Percentiles rank a stretch among this genome's conserved stretches.
Conservation (phyloP, 64 coral and sea anemone genomes). For the Porites australiensis region DNA sequence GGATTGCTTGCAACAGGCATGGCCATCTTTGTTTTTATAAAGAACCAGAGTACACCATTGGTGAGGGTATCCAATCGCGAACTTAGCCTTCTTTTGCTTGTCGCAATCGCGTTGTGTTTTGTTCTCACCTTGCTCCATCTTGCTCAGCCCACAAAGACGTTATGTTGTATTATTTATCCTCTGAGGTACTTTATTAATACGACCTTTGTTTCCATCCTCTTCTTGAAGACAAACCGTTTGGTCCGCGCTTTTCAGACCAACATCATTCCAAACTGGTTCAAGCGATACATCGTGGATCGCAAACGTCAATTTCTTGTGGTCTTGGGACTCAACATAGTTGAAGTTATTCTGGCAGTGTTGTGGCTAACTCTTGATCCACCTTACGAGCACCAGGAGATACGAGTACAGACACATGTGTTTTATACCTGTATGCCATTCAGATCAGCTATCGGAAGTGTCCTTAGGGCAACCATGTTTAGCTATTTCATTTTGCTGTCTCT, state of each 20-base stretch:
- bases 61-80: slow-evolving; percentile 58
- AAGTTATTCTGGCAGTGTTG: slow-evolving; percentile 39
- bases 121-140: slow-evolving; percentile 66
- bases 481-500: slow-evolving; percentile 75
- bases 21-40: background rate
- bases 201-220: slow-evolving; percentile 49
- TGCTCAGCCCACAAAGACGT: slow-evolving; percentile 20
- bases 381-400: slow-evolving; percentile 41
- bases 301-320: slow-evolving; percentile 70
- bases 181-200: slow-evolving; percentile 55
- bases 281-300: slow-evolving; percentile 49
- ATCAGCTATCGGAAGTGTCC: slow-evolving; percentile 8
- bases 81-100: slow-evolving; percentile 64
- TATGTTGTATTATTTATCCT: slow-evolving; percentile 52
- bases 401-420: slow-evolving; percentile 33
- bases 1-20: background rate
- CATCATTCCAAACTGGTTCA: slow-evolving; percentile 69
- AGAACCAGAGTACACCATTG: slow-evolving; percentile 23
- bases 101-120: slow-evolving; percentile 56
- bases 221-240: slow-evolving; percentile 71
- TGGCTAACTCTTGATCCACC: slow-evolving; percentile 56
- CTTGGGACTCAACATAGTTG: slow-evolving; percentile 21
- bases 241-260: slow-evolving; percentile 62
- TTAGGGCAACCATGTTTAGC: slow-evolving; percentile 54
- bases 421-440: slow-evolving; percentile 43